A percentile compares a stretch with the other conserved stretches of the same genome.
Conservation (phyloP, 2,113 vertebrate species). For the Gasterosteus aculeatus region DNA sequence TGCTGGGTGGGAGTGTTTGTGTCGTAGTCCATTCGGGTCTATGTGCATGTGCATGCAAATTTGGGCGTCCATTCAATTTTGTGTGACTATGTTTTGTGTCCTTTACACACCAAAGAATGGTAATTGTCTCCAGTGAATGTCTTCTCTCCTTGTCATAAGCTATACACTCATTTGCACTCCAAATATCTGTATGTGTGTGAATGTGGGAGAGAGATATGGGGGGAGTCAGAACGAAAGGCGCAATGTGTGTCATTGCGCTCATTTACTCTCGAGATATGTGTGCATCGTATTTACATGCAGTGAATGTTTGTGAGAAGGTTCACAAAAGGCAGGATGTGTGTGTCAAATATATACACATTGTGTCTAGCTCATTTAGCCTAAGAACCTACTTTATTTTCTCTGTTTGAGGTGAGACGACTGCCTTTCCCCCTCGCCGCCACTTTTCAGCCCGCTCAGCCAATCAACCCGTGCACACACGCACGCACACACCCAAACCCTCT, state of each 20-base stretch:
- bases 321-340: slow-evolving; percentile 5
- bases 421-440: slow-evolving; percentile 38
- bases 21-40: neutral
- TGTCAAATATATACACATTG: slow-evolving; percentile 8
- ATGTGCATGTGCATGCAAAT: neutral
- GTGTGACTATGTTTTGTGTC: slow-evolving; percentile 27
- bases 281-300: slow-evolving; percentile 1
- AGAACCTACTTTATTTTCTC: slow-evolving; percentile 72
- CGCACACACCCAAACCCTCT: slow-evolving; percentile 33
- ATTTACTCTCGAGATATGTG: slow-evolving; percentile 58
- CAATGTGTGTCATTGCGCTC: slow-evolving; percentile 46
- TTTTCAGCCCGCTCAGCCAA: slow-evolving; percentile 58
- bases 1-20: slow-evolving; percentile 16
- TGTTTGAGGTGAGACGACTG: slow-evolving; percentile 61
- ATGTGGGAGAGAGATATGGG: neutral
- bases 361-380: slow-evolving; percentile 41
- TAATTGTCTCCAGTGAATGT: slow-evolving; percentile 68
- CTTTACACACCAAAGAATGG: slow-evolving; percentile 59
- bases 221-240: slow-evolving; percentile 5
- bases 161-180: slow-evolving; percentile 57
- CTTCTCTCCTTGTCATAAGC: slow-evolving; percentile 63
- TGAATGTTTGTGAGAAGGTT: neutral
- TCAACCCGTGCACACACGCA: slow-evolving; percentile 21
- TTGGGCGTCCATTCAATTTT: slow-evolving; percentile 26
- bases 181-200: slow-evolving; percentile 33